Conservation (phyloP, 2,888 invertebrate species). For the Mystacides longicornis region DNA sequence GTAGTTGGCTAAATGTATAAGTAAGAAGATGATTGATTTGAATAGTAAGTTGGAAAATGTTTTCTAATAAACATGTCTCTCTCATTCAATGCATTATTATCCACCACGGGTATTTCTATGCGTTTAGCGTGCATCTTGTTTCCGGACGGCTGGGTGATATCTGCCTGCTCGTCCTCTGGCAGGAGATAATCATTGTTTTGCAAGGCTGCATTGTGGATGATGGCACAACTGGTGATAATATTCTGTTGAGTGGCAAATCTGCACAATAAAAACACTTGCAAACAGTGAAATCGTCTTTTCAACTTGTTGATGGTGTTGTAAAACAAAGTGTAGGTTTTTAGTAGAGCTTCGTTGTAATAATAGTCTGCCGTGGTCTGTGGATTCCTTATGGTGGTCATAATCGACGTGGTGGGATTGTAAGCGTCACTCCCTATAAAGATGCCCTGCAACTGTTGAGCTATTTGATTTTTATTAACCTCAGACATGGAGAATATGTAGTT, state of each 20-base stretch:
- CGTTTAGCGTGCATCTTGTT: slow-evolving; percentile 24
- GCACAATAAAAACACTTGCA: slow-evolving; percentile 26
- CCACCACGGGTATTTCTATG: slow-evolving; percentile 20
- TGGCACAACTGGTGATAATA: slow-evolving; percentile 26
- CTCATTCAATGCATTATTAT: slow-evolving; percentile 18
- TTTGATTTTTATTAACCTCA: slow-evolving; percentile 23
- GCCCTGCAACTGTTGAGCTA: slow-evolving; percentile 24
- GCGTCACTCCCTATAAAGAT: slow-evolving; percentile 24
- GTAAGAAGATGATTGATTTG: slow-evolving; percentile 20
- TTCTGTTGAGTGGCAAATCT: slow-evolving; percentile 26
- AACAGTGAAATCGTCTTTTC: slow-evolving; percentile 27
- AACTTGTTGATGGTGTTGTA: slow-evolving; percentile 22
- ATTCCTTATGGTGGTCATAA: slow-evolving; percentile 24
- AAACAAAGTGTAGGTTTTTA: slow-evolving; percentile 23
- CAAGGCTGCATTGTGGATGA: slow-evolving; percentile 27
- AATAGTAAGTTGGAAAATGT: slow-evolving; percentile 25
- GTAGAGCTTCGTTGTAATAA: slow-evolving; percentile 25
- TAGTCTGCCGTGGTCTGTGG: slow-evolving; percentile 23
- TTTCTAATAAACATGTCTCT: slow-evolving; percentile 26
- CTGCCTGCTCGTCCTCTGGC: slow-evolving; percentile 17
- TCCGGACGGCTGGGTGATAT: slow-evolving; percentile 23
- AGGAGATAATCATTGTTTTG: slow-evolving; percentile 25
- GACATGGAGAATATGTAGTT: slow-evolving; percentile 27
- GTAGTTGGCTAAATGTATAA: too few relatives aligned
- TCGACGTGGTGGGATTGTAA: slow-evolving; percentile 22